Percentiles rank a stretch among this genome's conserved stretches.
phyloP scores from a whole-genome alignment of 1,140 invertebrate species.

The Drosophila rufa region DNA sequence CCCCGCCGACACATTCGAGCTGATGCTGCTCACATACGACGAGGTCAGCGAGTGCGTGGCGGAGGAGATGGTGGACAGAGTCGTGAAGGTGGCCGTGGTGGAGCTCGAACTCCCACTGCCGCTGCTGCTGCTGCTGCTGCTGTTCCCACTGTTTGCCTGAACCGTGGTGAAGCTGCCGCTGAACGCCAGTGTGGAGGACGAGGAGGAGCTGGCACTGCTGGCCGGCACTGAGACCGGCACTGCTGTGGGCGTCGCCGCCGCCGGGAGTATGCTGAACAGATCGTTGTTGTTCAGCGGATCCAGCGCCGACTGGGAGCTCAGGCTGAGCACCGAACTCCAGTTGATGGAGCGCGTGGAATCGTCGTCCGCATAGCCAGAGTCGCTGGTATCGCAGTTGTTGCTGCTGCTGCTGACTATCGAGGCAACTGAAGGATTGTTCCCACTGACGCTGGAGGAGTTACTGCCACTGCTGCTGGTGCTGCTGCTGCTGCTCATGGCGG shows the following conservation, averaged over 20 bases:
- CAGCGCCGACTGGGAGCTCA: conserved; percentile 93
- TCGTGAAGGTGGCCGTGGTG: conserved; percentile 80
- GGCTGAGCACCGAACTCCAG: conserved; percentile 95
- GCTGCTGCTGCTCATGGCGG: conserved; percentile 13
- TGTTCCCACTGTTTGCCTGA: conserved; percentile 34
- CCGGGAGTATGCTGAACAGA: conserved; percentile 86
- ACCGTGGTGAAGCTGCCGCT: conserved; percentile 78
- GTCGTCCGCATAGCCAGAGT: conserved; percentile 92
- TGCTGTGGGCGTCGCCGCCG: conserved; percentile 73
- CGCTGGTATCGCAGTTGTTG: conserved; percentile 86
- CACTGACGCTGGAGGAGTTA: conserved; percentile 5
- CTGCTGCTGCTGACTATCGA: conserved; percentile 8
- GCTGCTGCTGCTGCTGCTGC: conserved; percentile 5
- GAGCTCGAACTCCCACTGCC: conserved; percentile 33
- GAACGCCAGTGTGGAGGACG: conserved; percentile 61
- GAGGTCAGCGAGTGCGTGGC: conserved; percentile 79
- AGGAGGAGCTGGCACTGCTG: conserved; percentile 33
- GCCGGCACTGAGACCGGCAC: conserved; percentile 67
- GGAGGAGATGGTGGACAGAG: conserved; percentile 79
- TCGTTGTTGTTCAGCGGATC: conserved; percentile 93
- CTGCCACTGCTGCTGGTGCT: background rate
- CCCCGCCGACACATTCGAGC: conserved; percentile 63
- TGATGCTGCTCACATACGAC: conserved; percentile 79
- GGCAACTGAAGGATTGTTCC: background rate
- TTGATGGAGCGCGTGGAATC: conserved; percentile 92